Percentiles rank a stretch among this genome's conserved stretches.
phyloP scores from a whole-genome alignment of 2,113 vertebrate genomes.

The Scophthalmus maximus region DNA sequence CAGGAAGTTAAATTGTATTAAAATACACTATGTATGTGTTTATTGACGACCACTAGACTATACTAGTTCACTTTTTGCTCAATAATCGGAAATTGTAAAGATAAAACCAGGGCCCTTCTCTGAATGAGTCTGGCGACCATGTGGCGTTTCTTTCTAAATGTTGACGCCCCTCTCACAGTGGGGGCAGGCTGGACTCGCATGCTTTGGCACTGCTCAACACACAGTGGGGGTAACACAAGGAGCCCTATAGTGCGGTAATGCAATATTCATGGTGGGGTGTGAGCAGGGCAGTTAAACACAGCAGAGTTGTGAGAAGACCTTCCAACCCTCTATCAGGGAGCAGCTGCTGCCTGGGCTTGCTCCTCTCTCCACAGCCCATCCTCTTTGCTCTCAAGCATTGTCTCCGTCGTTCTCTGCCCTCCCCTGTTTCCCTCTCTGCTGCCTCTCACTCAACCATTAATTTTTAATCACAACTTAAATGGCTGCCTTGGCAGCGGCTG shows the following conservation, averaged over 20 bases:
- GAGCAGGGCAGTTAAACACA: constrained; percentile 76
- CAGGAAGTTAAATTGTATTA: no score
- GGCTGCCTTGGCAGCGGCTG: constrained; percentile 80
- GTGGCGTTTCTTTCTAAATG: constrained; percentile 25
- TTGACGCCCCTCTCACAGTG: not conserved
- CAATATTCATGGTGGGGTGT: constrained; percentile 82
- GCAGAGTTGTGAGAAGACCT: constrained; percentile 76
- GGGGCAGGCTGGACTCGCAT: constrained; percentile 39
- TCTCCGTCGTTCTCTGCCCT: constrained; percentile 50
- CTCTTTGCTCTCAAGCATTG: constrained; percentile 59
- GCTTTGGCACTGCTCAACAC: constrained; percentile 51
- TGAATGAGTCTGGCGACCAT: constrained; percentile 42
- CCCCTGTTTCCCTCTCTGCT: constrained; percentile 63
- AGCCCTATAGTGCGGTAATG: constrained; percentile 76
- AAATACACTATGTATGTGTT: no score
- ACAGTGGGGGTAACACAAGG: constrained; percentile 71
- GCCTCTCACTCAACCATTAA: constrained; percentile 81
- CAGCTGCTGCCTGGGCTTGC: constrained; percentile 71
- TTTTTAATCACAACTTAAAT: constrained; percentile 87
- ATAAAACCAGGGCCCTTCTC: constrained; percentile 11
- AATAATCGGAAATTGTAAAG: no score
- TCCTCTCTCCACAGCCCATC: constrained; percentile 55
- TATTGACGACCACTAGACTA: no score
- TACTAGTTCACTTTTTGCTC: not conserved
- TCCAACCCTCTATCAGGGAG: constrained; percentile 74